phyloP scores from a whole-genome alignment of 2,888 invertebrate species.

The Melinaea marsaeus region DNA sequence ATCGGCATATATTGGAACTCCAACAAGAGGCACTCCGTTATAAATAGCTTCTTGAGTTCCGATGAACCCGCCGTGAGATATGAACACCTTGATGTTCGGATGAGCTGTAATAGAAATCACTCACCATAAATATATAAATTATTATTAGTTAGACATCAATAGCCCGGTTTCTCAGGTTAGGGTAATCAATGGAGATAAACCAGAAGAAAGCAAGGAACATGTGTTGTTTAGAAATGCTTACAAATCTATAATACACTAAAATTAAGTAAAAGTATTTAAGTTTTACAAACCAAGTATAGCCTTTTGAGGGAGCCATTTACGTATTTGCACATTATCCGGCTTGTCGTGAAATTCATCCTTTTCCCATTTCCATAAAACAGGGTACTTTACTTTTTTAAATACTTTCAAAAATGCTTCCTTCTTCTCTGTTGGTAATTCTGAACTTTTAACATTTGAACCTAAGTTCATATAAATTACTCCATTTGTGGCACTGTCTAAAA shows the following conservation, averaged over 20 bases:
- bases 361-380: slow-evolving; percentile 85
- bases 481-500: slow-evolving; percentile 69
- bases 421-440: slow-evolving; percentile 71
- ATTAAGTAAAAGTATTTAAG: neutral
- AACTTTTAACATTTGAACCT: slow-evolving; percentile 77
- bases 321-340: slow-evolving; percentile 75
- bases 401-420: slow-evolving; percentile 73
- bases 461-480: slow-evolving; percentile 79
- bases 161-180: no score
- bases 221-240: no score
- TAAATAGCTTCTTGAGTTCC: slow-evolving; percentile 80
- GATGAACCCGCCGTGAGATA: slow-evolving; percentile 82
- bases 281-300: slow-evolving; percentile 75
- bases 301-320: slow-evolving; percentile 83
- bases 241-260: no score
- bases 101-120: slow-evolving; percentile 57
- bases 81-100: slow-evolving; percentile 77
- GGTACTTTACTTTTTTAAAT: slow-evolving; percentile 78
- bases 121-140: no score
- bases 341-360: slow-evolving; percentile 72
- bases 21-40: slow-evolving; percentile 77
- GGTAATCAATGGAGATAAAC: no score
- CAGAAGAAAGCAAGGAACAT: no score
- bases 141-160: no score
- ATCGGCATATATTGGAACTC: slow-evolving; percentile 72